Evolutionary conservation across 2,888 invertebrate genomes (phyloP).

Genomic region (Hymenopus coronatus): DNA sequence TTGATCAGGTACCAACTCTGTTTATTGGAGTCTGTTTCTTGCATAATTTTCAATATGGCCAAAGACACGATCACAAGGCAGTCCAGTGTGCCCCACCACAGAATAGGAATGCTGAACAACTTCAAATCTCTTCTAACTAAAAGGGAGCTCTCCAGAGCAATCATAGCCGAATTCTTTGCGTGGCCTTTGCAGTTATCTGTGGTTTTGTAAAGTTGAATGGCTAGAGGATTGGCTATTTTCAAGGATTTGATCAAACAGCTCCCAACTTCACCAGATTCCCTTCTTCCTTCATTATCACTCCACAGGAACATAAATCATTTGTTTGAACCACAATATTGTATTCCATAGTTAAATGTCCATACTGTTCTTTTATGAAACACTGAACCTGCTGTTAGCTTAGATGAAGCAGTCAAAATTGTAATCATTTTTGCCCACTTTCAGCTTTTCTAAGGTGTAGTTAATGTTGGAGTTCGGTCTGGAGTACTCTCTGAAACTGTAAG

Average conservation of each 20-base stretch:
- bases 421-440: no score
- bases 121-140: not conserved
- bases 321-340: slow-evolving; percentile 12
- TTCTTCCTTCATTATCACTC: slow-evolving; percentile 6
- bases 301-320: slow-evolving; percentile 9
- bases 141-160: slow-evolving; percentile 1
- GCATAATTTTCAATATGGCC: no score
- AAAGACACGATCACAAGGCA: no score
- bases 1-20: no score
- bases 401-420: no score
- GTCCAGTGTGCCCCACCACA: not conserved
- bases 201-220: not conserved
- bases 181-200: not conserved
- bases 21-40: no score
- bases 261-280: slow-evolving; percentile 10
- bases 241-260: slow-evolving; percentile 5
- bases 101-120: not conserved
- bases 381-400: slow-evolving; percentile 22
- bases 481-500: no score
- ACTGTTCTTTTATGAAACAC: slow-evolving; percentile 23
- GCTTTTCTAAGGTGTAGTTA: no score
- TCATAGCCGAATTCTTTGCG: slow-evolving; percentile 10
- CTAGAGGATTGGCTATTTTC: not conserved
- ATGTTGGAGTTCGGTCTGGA: no score
- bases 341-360: slow-evolving; percentile 19